A percentile compares a stretch with the other conserved stretches of the same genome.
phyloP scores from a whole-genome alignment of 2,888 invertebrate species.

The Sarcophaga caerulescens region DNA sequence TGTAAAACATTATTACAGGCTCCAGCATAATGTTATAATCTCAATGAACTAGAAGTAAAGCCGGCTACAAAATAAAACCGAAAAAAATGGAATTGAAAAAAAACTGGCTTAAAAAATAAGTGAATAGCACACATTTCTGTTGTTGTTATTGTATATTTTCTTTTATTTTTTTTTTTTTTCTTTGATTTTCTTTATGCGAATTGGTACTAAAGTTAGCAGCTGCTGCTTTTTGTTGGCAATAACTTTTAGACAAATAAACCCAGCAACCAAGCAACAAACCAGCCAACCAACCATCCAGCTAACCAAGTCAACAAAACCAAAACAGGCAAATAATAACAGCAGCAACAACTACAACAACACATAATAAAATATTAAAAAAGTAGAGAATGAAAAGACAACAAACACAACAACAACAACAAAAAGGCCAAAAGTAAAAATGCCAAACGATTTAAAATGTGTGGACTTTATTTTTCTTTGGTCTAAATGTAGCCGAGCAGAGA shows the following conservation, averaged over 20 bases:
- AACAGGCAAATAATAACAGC: conserved; percentile 10
- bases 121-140: conserved; percentile 48
- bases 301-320: not conserved
- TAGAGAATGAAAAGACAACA: not conserved
- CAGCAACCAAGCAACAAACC: not conserved
- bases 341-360: conserved; percentile 6
- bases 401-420: conserved; percentile 2
- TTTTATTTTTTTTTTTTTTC: not conserved
- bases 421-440: conserved; percentile 55
- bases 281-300: not conserved
- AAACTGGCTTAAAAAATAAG: conserved; percentile 53
- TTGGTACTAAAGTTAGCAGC: conserved; percentile 54
- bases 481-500: not conserved
- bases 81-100: not conserved
- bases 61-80: conserved; percentile 21
- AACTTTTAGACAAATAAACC: conserved; percentile 39
- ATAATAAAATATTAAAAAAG: not conserved
- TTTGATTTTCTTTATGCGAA: not conserved
- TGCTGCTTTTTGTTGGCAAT: conserved; percentile 44
- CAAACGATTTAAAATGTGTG: conserved; percentile 41
- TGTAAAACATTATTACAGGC: conserved; percentile 47
- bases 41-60: conserved; percentile 37
- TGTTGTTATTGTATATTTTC: not conserved
- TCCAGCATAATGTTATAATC: conserved; percentile 30
- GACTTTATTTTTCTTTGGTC: conserved; percentile 17